Evolutionary conservation across 2,888 invertebrate species (phyloP), one percentile per base, ranked within the genome.

Genomic region (Papilio protenor): DNA sequence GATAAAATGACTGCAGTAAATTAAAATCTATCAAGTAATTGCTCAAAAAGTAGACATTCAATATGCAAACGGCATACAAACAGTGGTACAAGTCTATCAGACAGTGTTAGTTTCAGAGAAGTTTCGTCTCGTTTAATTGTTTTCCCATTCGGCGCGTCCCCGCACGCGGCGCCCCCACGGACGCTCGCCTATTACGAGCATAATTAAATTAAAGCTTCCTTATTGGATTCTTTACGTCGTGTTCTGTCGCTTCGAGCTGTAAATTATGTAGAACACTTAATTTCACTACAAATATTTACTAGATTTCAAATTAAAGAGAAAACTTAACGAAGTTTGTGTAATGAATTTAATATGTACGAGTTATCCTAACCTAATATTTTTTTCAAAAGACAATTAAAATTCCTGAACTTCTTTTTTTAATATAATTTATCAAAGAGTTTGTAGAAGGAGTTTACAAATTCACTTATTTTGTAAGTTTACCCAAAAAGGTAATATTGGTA

Each of bases 151-250:
- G 82, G 82, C 86, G 83, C 80, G 83, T 81, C 81, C 82, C 82
- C 84, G 83, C 85, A 86, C 82, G 83, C 84, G 83, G 81, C 79
- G 81, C 80, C 81, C 82, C 80, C 80, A 81, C 81, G 84, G 85
- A 85, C 85, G 84, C 83, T 79, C 83, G 84, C 83, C 85, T 88
- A 85, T 82, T 82, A 80, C 80, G 81, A 78, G 78, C 85, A 86
- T 88, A 90, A 90, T 90, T 89, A 85, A 87, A 91, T 86, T 85
- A 84, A 83, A 85, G 80, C 81, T 83, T 82, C 81, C 82, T 84
- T 83, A 83, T 89, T 81, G 82, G 81, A 78, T 81, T 81, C 79
- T 79, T 82, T 77, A 55, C 81, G 80, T 76, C 79, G 79, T 80
- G 76, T 78, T 75, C 77, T 77, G 76, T 78, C 61, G 75, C 61